phyloP scores from a whole-genome alignment of 2,797 vertebrate species.

The Poecilia picta region DNA sequence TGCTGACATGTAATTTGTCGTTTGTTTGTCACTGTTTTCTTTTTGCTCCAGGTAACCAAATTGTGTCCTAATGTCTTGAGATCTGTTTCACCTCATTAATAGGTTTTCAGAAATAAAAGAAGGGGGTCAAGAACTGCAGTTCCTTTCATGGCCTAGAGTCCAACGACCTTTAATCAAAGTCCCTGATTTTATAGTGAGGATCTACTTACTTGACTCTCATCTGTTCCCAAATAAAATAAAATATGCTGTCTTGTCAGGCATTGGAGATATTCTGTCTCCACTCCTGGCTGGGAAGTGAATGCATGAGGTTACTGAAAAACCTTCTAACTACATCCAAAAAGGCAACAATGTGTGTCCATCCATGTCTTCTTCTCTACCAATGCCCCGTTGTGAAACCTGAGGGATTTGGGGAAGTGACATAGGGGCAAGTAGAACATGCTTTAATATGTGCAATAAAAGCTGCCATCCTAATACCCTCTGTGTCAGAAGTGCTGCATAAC shows the following conservation, averaged over 20 bases:
- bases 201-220: conserved; percentile 19
- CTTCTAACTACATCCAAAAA: conserved; percentile 55
- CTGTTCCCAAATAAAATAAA: conserved; percentile 53
- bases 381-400: conserved; percentile 25
- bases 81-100: not conserved
- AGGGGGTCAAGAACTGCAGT: not conserved
- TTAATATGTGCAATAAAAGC: conserved; percentile 31
- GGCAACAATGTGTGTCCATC: conserved; percentile 63
- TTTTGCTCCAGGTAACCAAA: no score
- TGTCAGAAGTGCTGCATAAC: conserved; percentile 47
- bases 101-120: not conserved
- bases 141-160: not conserved
- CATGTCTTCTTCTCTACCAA: conserved; percentile 34
- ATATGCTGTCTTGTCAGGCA: conserved; percentile 51
- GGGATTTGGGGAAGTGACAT: conserved; percentile 37
- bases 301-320: conserved; percentile 60
- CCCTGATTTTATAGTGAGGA: conserved; percentile 38
- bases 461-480: conserved; percentile 34
- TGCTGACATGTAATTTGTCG: no score
- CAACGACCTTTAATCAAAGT: conserved; percentile 58
- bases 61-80: not conserved
- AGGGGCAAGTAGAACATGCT: not conserved
- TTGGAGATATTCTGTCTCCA: conserved; percentile 58
- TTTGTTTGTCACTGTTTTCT: no score
- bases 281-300: conserved; percentile 54